These are phyloP conservation scores for Philonicus albiceps DNA, from an alignment of 2,888 invertebrate species.

Conservation along the genomic window DNA sequence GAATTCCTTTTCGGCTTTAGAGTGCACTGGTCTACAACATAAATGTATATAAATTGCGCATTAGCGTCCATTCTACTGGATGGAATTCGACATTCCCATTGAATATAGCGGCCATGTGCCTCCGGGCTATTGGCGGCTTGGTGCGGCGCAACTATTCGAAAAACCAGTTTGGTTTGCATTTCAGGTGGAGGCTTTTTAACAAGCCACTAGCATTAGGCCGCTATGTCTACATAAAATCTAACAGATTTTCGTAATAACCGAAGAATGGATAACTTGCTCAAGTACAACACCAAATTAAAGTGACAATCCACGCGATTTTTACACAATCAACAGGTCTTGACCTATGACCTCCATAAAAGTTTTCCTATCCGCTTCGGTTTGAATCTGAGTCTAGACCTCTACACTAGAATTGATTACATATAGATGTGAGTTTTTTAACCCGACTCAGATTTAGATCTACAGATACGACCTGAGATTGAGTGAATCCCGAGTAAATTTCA, in stretches of 20 bases:
- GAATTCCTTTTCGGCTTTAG: neutral
- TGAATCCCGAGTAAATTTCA: neutral
- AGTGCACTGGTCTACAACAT: neutral
- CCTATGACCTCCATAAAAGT: neutral
- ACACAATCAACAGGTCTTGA: neutral
- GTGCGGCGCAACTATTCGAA: neutral
- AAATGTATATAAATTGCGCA: conserved; percentile 8
- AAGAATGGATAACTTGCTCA: neutral
- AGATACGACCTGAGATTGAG: neutral
- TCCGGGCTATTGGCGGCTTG: neutral
- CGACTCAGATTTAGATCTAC: neutral
- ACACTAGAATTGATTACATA: neutral
- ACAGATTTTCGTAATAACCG: neutral
- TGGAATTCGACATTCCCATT: conserved; percentile 12
- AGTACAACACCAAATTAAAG: neutral
- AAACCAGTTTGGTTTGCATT: neutral
- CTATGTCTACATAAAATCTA: neutral
- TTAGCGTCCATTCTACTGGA: neutral
- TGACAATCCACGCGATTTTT: neutral
- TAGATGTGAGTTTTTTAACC: neutral
- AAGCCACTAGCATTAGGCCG: neutral
- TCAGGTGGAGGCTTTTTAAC: neutral
- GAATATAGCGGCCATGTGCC: neutral
- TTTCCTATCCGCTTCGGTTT: neutral
- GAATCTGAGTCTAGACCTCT: neutral